Base-by-base conservation (phyloP, 2,888 invertebrate genomes). In the Trissonchulus sp. region DNA sequence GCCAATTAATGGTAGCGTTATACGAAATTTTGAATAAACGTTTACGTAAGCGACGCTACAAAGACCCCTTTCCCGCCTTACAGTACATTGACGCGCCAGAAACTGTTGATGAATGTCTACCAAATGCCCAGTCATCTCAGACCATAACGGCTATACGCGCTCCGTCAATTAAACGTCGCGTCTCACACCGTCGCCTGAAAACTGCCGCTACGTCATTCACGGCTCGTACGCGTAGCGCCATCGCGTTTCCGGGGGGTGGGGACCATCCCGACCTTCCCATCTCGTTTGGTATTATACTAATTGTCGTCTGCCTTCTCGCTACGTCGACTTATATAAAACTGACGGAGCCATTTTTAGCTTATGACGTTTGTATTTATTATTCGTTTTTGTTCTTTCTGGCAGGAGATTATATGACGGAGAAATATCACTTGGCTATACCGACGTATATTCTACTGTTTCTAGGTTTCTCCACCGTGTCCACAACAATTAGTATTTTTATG, bases 351-450 rank as follows among this genome's bases (percentile, higher is more conserved):
- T 31, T 23, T 35, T 23, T 48, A 8, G 23, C 71, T 30, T 69
- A 33, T 35, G 71, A 23, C n/a, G 15, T 69, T 34, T 69, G 36
- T 28, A 37, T 69, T 8, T 69, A 69, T 36, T 69, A 69, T 69
- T 69, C 71, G 71, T 69, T 69, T 69, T 36, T 69, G 34, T 69
- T 69, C 34, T 69, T 69, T 69, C 71, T 69, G 28, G 71, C 71
- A 8, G 71, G 71, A 8, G 71, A 69, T 36, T 69, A 36, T 37
- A 36, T 36, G n/a, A 69, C 71, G 3, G 71, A 69, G n/a, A 30
- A n/a, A 33, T 69, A 69, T 36, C n/a, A 69, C 34, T n/a, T 69
- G n/a, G 71, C 71, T 8, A 37, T 69, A 34, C 35, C 71, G 15
- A 69, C 71, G 35, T 69, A 69, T 69, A n/a, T 69, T 36, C 34